Percentiles rank a stretch among this genome's conserved stretches.
phyloP scores from a whole-genome alignment of 2,888 invertebrate genomes.

The Linnaemya tessellans region DNA sequence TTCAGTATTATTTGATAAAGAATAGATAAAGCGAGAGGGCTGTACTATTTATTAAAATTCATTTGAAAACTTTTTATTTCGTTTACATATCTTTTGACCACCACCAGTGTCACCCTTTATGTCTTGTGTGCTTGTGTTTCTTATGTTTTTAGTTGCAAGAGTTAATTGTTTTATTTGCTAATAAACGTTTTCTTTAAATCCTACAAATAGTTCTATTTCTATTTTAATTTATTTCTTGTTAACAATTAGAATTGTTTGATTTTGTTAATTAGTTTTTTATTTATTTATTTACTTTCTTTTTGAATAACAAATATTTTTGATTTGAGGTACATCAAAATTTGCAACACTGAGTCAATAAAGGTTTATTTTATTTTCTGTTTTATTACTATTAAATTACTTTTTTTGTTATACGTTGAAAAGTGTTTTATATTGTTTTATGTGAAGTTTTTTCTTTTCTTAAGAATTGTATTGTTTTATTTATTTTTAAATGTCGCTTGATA shows the following conservation, averaged over 20 bases:
- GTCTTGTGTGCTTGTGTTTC: neutral
- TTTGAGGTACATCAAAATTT: conserved; percentile 77
- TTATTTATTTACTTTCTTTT: conserved; percentile 26
- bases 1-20: no score
- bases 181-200: conserved; percentile 18
- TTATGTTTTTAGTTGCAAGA: neutral
- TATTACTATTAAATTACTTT: conserved; percentile 49
- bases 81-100: conserved; percentile 2
- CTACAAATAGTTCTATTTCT: conserved; percentile 34
- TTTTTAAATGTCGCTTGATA: conserved; percentile 42
- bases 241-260: conserved; percentile 32
- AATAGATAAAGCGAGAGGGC: no score
- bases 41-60: neutral
- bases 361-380: conserved; percentile 44
- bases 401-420: conserved; percentile 46
- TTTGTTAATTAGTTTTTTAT: conserved; percentile 55
- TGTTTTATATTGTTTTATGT: conserved; percentile 67
- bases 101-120: neutral
- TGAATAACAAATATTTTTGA: conserved; percentile 65
- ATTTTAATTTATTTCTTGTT: conserved; percentile 26
- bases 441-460: conserved; percentile 47
- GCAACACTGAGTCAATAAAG: conserved; percentile 74
- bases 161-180: conserved; percentile 23
- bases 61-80: neutral
- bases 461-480: conserved; percentile 37